phyloP scores from a whole-genome alignment of 2,888 invertebrate genomes.

The Cybosia mesomella region DNA sequence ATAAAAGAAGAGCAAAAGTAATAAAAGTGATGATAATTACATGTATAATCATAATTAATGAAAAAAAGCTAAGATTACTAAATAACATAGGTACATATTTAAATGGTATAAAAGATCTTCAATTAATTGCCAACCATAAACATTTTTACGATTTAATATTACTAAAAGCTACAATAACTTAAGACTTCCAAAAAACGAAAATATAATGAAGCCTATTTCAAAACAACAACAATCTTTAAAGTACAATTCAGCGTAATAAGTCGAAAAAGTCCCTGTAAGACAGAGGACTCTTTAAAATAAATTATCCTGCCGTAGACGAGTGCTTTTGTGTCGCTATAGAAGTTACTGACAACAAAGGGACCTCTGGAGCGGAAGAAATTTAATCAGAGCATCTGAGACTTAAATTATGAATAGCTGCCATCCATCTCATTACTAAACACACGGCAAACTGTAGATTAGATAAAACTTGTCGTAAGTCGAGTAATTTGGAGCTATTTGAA shows the following conservation, averaged over 20 bases:
- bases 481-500: conserved; percentile 28
- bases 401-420: conserved; percentile 61
- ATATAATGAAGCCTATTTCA: conserved; percentile 47
- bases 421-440: conserved; percentile 44
- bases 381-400: conserved; percentile 69
- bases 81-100: neutral
- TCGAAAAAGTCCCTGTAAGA: conserved; percentile 53
- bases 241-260: conserved; percentile 51
- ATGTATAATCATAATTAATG: neutral
- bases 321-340: conserved; percentile 68
- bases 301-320: conserved; percentile 65
- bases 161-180: conserved; percentile 29
- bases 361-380: conserved; percentile 66
- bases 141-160: conserved; percentile 27
- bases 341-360: conserved; percentile 68
- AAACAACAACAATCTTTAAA: conserved; percentile 51
- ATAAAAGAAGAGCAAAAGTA: neutral
- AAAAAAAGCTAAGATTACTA: neutral
- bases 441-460: conserved; percentile 48
- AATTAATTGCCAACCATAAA: conserved; percentile 12
- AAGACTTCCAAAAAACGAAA: conserved; percentile 35
- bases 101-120: neutral
- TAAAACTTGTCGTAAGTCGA: conserved; percentile 36
- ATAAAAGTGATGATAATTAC: neutral
- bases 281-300: conserved; percentile 67